Conservation (phyloP, 2,888 invertebrate genomes). For the Zonitis immaculata region DNA sequence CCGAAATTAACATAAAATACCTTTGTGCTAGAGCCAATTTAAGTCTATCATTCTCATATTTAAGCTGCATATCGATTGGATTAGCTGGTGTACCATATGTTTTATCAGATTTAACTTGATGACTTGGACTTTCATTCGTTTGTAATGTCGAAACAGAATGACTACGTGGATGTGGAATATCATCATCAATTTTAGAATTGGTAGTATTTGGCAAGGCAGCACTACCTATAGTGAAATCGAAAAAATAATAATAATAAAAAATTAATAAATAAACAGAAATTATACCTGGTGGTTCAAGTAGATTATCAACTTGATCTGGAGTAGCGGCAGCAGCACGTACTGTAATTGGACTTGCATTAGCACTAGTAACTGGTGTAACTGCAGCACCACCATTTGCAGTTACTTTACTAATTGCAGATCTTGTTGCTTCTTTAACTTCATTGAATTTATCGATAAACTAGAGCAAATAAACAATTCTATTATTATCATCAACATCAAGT, state of each 20-base stretch:
- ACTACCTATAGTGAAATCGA: no score
- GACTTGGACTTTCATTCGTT: constrained; percentile 63
- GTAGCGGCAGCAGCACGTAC: constrained; percentile 58
- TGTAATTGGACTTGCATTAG: constrained; percentile 82
- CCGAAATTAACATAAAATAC: constrained; percentile 54
- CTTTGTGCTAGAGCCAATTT: constrained; percentile 94
- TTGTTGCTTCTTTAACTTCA: constrained; percentile 94
- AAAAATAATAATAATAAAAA: no score
- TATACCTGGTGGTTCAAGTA: constrained; percentile 50
- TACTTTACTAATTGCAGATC: constrained; percentile 63
- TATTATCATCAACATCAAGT: no score
- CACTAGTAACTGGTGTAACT: constrained; percentile 80
- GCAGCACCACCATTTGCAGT: constrained; percentile 57
- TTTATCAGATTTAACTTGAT: constrained; percentile 51
- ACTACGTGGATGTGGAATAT: constrained; percentile 57
- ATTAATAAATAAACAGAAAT: no score
- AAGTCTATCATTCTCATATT: constrained; percentile 94
- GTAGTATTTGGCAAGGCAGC: constrained; percentile 41
- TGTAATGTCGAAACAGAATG: constrained; percentile 58
- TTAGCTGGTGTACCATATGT: constrained; percentile 36
- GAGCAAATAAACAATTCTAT: no score
- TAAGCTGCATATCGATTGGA: constrained; percentile 76
- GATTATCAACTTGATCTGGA: constrained; percentile 48
- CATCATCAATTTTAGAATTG: constrained; percentile 41
- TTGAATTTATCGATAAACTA: constrained; percentile 98